Conservation (phyloP, 1,140 invertebrate genomes). For the Orius laevigatus region DNA sequence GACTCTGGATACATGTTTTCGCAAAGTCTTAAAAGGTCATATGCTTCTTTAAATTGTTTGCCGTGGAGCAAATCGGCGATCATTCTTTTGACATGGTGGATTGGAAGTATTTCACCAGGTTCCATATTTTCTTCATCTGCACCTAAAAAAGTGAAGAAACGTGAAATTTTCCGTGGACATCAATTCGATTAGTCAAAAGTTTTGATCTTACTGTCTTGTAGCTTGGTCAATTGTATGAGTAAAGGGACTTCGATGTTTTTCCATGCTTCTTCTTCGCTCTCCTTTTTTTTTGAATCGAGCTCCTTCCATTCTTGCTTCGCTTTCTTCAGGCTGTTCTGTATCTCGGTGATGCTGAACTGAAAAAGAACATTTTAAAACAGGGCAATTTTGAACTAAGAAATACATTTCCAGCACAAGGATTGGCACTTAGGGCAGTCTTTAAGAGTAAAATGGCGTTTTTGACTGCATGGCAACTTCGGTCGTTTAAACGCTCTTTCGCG, state of each 20-base stretch:
- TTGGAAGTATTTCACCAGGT: too few relatives aligned
- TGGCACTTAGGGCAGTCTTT: constrained; percentile 18
- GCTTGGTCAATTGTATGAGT: background rate
- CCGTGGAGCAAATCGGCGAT: constrained; percentile 10
- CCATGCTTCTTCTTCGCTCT: background rate
- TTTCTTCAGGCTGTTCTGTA: background rate
- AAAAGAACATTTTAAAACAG: background rate
- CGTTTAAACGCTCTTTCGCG: constrained; percentile 18
- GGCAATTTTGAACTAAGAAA: background rate
- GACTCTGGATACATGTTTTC: constrained; percentile 15
- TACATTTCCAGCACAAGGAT: constrained; percentile 21
- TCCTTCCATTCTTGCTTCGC: background rate
- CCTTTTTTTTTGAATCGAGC: background rate
- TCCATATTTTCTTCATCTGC: background rate
- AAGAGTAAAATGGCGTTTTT: constrained; percentile 22
- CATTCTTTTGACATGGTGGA: constrained; percentile 11
- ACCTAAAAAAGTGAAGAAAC: constrained; percentile 5
- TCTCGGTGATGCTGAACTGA: background rate
- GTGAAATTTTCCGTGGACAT: background rate
- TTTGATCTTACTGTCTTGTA: background rate
- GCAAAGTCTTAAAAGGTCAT: constrained; percentile 3
- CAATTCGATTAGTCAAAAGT: background rate
- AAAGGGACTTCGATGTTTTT: background rate
- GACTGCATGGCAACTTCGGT: constrained; percentile 21
- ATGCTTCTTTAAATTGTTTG: constrained; percentile 14